Evolutionary conservation across 2,888 invertebrate species (phyloP).

Genomic region (Euspilapteryx auroguttella): DNA sequence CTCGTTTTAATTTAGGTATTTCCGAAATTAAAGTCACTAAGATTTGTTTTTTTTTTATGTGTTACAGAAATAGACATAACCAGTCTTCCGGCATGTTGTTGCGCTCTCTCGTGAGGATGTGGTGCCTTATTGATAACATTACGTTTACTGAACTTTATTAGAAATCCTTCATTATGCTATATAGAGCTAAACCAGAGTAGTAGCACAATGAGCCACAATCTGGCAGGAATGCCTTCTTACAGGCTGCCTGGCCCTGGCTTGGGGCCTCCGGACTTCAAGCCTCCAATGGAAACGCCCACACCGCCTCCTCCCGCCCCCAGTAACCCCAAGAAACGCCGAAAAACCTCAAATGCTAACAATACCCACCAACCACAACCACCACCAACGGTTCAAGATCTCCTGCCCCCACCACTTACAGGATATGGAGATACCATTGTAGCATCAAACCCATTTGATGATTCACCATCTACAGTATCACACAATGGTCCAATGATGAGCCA

Average conservation of each 20-base stretch:
- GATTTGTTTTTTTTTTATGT: too few species aligned
- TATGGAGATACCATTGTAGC: constrained; percentile 94
- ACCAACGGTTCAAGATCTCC: constrained; percentile 74
- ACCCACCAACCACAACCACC: constrained; percentile 68
- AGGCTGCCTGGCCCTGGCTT: constrained; percentile 74
- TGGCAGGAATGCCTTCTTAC: constrained; percentile 79
- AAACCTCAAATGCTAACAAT: constrained; percentile 74
- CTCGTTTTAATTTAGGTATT: too few species aligned
- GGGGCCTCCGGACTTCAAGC: constrained; percentile 73
- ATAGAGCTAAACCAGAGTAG: constrained; percentile 34
- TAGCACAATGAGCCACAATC: constrained; percentile 74
- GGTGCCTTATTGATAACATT: constrained; percentile 32
- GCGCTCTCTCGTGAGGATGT: constrained; percentile 41
- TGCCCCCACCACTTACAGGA: constrained; percentile 85
- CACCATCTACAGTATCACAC: constrained; percentile 66
- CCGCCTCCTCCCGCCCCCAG: constrained; percentile 77
- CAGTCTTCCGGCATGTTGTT: constrained; percentile 42
- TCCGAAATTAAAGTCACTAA: too few species aligned
- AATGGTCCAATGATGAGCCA: constrained; percentile 66
- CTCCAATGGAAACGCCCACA: constrained; percentile 69
- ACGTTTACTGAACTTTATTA: constrained; percentile 17
- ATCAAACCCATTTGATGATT: constrained; percentile 94
- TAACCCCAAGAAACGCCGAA: constrained; percentile 85
- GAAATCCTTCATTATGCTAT: constrained; percentile 28
- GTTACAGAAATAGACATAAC: constrained; percentile 52